Conservation (phyloP, 2,888 invertebrate species). For the Malthinus flaveolus region DNA sequence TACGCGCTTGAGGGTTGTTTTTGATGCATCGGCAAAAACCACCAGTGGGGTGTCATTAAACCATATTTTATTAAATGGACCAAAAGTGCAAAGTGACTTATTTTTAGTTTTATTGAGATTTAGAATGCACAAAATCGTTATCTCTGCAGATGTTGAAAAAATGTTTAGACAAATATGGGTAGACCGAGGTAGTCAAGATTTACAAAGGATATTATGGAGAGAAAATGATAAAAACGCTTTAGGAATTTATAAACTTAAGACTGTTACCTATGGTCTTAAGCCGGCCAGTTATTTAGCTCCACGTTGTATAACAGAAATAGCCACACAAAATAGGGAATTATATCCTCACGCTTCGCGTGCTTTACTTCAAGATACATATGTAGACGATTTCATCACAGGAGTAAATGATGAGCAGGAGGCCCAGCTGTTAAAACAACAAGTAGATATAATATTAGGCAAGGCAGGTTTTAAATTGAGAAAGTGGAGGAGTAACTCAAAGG, state of each 20-base stretch:
- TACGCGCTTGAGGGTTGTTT: not conserved
- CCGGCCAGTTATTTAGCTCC: no score
- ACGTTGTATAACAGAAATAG: no score
- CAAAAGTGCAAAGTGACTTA: slow-evolving; percentile 4
- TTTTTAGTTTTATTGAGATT: slow-evolving; percentile 5
- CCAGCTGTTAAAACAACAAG: not conserved
- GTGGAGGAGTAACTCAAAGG: slow-evolving; percentile 12
- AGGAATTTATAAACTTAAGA: not conserved
- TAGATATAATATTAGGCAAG: not conserved
- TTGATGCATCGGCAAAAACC: not conserved
- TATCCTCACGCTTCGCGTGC: no score
- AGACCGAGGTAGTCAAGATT: not conserved
- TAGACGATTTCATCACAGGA: slow-evolving; percentile 6
- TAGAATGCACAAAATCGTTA: slow-evolving; percentile 1
- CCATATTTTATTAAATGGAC: not conserved
- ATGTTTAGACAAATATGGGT: slow-evolving; percentile 8
- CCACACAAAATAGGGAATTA: no score
- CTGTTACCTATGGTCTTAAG: no score
- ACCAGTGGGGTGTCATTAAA: not conserved
- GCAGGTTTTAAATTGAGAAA: slow-evolving; percentile 20
- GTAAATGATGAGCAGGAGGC: not conserved
- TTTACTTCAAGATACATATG: no score
- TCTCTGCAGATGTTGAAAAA: slow-evolving; percentile 10
- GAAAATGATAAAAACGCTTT: not conserved
- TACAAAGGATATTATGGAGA: slow-evolving; percentile 8